Conservation (phyloP, 2,888 invertebrate genomes). For the Zhuqinia jingwanae region DNA sequence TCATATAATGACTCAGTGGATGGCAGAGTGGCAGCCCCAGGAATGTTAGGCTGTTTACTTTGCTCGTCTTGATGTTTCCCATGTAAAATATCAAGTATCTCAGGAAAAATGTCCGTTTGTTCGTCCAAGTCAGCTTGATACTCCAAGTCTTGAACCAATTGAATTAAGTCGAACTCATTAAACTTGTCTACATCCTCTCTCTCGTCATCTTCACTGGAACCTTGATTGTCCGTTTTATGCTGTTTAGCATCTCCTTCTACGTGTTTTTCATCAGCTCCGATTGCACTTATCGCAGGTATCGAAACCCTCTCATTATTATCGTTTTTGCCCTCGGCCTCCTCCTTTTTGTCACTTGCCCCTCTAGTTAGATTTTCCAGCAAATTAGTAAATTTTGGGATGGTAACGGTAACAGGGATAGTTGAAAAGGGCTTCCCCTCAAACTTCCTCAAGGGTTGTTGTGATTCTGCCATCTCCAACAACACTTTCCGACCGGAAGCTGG, state of each 20-base stretch:
- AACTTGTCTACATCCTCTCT: constrained; percentile 35
- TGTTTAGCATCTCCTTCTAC: background rate
- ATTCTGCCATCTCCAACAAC: background rate
- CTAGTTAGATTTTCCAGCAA: constrained; percentile 1
- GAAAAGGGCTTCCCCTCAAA: background rate
- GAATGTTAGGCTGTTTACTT: background rate
- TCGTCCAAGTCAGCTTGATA: constrained; percentile 72
- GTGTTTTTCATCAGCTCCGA: background rate
- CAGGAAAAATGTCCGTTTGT: constrained; percentile 55
- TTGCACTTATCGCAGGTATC: too few relatives aligned
- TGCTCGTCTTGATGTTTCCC: constrained; percentile 32
- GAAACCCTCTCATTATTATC: background rate
- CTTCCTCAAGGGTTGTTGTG: background rate
- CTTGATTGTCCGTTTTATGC: background rate
- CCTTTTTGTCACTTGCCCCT: background rate
- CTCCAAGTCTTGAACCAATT: constrained; percentile 70
- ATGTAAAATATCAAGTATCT: constrained; percentile 66
- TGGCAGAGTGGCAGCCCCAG: too few relatives aligned
- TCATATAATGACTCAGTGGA: background rate
- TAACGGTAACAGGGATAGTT: background rate
- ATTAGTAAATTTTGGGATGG: background rate
- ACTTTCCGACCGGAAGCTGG: too few relatives aligned
- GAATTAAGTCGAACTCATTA: constrained; percentile 68
- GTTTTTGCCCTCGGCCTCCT: background rate
- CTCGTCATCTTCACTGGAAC: too few relatives aligned